These are phyloP conservation scores for Drosophila diplacantha DNA, from an alignment of 2,888 invertebrate species.

Conservation along the genomic window DNA sequence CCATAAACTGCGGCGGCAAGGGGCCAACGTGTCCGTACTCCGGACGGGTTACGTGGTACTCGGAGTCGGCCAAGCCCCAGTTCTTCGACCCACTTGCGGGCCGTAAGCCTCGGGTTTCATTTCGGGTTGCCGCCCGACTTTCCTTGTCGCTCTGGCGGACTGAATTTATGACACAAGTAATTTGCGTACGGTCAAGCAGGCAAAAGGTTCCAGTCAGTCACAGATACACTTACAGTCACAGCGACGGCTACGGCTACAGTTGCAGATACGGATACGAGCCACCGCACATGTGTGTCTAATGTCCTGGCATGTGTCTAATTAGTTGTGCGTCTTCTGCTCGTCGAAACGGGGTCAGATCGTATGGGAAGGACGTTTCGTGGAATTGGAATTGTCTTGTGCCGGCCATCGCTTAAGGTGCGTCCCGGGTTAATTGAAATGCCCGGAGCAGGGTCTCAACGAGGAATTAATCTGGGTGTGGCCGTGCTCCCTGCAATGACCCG, in stretches of 20 bases:
- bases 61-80: conserved; percentile 33
- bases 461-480: conserved; percentile 58
- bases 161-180: conserved; percentile 71
- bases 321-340: conserved; percentile 65
- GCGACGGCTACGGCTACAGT: not conserved
- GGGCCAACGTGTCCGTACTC: not conserved
- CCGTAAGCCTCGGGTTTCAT: conserved; percentile 60
- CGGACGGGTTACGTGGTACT: conserved; percentile 23
- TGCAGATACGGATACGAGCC: conserved; percentile 30
- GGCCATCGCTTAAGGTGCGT: conserved; percentile 62
- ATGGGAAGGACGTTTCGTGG: conserved; percentile 52
- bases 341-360: conserved; percentile 63
- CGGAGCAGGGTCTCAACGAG: conserved; percentile 49
- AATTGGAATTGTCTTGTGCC: conserved; percentile 59
- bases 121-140: conserved; percentile 54
- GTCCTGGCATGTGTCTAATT: conserved; percentile 68
- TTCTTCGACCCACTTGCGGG: conserved; percentile 55
- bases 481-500: conserved; percentile 35
- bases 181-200: conserved; percentile 67
- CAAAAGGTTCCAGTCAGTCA: conserved; percentile 29
- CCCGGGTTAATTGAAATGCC: conserved; percentile 67
- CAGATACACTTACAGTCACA: conserved; percentile 16
- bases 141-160: conserved; percentile 51
- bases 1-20: conserved; percentile 33
- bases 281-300: conserved; percentile 51